phyloP scores from a whole-genome alignment of 2,888 invertebrate species.

The Eretmocerus hayati region DNA sequence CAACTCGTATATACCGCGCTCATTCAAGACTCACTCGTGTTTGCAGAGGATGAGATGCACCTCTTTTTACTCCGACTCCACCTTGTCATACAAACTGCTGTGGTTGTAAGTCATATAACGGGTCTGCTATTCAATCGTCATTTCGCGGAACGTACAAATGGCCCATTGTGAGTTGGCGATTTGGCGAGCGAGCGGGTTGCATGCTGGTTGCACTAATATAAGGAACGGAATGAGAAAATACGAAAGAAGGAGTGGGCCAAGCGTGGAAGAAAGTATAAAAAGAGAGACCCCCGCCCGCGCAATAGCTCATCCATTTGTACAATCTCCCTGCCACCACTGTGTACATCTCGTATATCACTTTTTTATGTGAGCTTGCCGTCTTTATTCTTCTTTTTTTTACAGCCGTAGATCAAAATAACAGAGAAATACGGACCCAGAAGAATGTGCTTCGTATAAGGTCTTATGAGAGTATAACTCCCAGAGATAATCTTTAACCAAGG shows the following conservation, averaged over 20 bases:
- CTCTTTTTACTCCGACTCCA: too few species aligned
- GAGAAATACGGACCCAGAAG: slow-evolving; percentile 9
- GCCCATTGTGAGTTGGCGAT: slow-evolving; percentile 25
- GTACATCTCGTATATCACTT: slow-evolving; percentile 17
- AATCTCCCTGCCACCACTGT: slow-evolving; percentile 10
- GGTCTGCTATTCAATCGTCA: slow-evolving; percentile 22
- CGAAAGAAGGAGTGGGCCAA: too few species aligned
- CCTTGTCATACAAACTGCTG: too few species aligned
- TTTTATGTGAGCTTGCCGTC: slow-evolving; percentile 6
- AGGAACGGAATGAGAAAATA: too few species aligned
- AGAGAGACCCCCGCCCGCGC: slow-evolving; percentile 4
- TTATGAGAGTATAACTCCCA: slow-evolving; percentile 8
- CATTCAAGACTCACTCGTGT: too few species aligned
- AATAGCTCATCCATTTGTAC: slow-evolving; percentile 13
- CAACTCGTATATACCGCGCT: too few species aligned
- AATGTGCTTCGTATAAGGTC: slow-evolving; percentile 13
- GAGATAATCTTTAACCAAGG: slow-evolving; percentile 13
- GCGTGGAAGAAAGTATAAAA: slow-evolving; percentile 7
- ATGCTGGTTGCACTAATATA: slow-evolving; percentile 23
- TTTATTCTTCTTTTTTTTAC: background rate
- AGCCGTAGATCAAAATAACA: slow-evolving; percentile 17
- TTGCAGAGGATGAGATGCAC: too few species aligned
- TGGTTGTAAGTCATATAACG: slow-evolving; percentile 9
- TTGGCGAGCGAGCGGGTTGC: slow-evolving; percentile 19
- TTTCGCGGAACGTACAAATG: slow-evolving; percentile 22